Percentiles rank a stretch among this genome's conserved stretches.
Evolutionary conservation across 2,888 invertebrate genomes (phyloP).

Genomic region (Erebia palarica): DNA sequence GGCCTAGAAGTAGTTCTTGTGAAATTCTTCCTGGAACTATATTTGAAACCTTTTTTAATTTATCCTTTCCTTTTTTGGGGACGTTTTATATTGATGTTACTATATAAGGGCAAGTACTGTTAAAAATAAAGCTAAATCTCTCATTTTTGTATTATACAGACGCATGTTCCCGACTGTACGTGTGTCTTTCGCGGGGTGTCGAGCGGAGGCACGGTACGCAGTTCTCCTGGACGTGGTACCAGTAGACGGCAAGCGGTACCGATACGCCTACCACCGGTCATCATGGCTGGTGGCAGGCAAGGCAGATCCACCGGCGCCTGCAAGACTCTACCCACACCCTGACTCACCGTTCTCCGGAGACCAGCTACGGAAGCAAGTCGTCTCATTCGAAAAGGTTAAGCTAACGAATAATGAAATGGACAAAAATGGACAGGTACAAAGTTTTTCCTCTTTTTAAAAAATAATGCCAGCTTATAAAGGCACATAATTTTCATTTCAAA

Average conservation of each 20-base stretch:
- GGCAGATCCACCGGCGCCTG: slow-evolving; percentile 97
- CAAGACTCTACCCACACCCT: slow-evolving; percentile 96
- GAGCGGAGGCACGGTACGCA: slow-evolving; percentile 91
- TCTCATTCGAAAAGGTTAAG: slow-evolving; percentile 99
- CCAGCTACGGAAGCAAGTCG: slow-evolving; percentile 97
- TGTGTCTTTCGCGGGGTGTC: slow-evolving; percentile 94
- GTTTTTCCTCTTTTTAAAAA: background rate
- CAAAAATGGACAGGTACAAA: slow-evolving; percentile 92
- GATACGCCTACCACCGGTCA: slow-evolving; percentile 99
- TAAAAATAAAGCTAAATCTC: background rate
- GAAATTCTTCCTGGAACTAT: too few relatives aligned
- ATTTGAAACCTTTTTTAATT: too few relatives aligned
- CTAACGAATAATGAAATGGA: slow-evolving; percentile 99
- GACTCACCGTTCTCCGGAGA: slow-evolving; percentile 98
- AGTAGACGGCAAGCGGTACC: slow-evolving; percentile 97
- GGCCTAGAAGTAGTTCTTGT: too few relatives aligned
- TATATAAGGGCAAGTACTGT: background rate
- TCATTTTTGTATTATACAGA: slow-evolving; percentile 76
- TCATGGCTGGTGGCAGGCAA: slow-evolving; percentile 99
- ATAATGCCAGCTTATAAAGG: too few relatives aligned
- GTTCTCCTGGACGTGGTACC: slow-evolving; percentile 98
- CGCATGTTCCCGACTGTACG: slow-evolving; percentile 99
- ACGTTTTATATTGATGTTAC: background rate
- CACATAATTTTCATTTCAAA: too few relatives aligned
- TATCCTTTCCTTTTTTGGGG: too few relatives aligned